Evolutionary conservation across 2,888 invertebrate genomes (phyloP).

Genomic region (Lycia hirtaria): DNA sequence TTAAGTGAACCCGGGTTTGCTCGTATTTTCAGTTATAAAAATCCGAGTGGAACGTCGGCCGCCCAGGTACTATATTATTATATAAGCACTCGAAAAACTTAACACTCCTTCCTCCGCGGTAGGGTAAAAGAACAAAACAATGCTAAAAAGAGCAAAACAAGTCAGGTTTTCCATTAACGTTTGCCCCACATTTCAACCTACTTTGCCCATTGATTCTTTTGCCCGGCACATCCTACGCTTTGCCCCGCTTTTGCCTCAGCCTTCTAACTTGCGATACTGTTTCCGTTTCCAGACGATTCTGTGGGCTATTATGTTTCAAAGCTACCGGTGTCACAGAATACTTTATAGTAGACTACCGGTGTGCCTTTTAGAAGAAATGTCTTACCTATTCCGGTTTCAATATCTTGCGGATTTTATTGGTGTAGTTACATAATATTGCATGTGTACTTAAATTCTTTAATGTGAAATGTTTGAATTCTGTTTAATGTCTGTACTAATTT

Average conservation of each 20-base stretch:
- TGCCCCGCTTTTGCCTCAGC: background rate
- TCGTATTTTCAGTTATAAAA: no score
- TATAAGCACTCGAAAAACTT: no score
- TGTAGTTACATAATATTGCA: background rate
- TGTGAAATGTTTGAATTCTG: background rate
- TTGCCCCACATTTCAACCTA: background rate
- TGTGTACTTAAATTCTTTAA: background rate
- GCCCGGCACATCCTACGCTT: background rate
- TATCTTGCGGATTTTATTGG: no score
- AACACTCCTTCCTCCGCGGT: background rate
- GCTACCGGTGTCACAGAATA: background rate
- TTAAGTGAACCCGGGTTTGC: no score
- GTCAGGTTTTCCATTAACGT: no score
- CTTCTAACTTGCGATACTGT: background rate
- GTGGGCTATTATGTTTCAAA: background rate
- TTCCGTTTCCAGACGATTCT: background rate
- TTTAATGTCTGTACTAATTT: no score
- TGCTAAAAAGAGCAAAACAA: background rate
- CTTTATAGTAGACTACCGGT: no score
- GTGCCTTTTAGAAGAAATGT: background rate
- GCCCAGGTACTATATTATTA: no score
- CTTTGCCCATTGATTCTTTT: background rate
- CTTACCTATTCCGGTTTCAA: background rate
- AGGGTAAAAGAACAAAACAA: no score
- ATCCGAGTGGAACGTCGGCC: no score